These are phyloP conservation scores for Cenopis cana DNA, from an alignment of 2,888 invertebrate species.

Conservation along the genomic window DNA sequence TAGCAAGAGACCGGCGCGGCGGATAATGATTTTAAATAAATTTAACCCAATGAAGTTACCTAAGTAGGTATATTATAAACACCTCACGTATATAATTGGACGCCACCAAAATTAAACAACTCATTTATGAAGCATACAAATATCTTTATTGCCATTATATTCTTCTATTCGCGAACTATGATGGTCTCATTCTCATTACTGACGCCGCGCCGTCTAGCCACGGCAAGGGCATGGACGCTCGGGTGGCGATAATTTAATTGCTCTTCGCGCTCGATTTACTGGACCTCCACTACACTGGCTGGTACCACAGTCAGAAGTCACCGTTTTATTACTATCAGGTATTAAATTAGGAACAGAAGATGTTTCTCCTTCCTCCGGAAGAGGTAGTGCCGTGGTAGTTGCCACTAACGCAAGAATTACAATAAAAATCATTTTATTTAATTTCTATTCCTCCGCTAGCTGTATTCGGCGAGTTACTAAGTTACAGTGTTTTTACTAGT, in stretches of 20 bases:
- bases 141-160: not conserved
- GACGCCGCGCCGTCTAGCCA: not conserved
- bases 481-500: not conserved
- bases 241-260: not conserved
- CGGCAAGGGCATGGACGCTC: slow-evolving; percentile 13
- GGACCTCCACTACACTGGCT: slow-evolving; percentile 5
- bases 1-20: no score
- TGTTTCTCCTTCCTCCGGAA: not conserved
- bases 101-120: not conserved
- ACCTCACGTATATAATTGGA: no score
- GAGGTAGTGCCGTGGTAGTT: not conserved
- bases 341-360: not conserved
- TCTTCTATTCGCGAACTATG: not conserved
- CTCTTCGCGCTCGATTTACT: slow-evolving; percentile 7
- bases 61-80: no score
- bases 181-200: not conserved
- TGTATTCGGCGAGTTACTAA: not conserved
- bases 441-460: not conserved
- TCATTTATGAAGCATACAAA: not conserved
- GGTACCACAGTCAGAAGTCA: slow-evolving; percentile 4
- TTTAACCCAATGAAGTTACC: no score
- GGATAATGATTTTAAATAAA: no score
- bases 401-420: slow-evolving; percentile 7
- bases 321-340: not conserved
- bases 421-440: slow-evolving; percentile 13